phyloP scores from a whole-genome alignment of 1,140 invertebrate genomes.

The Cyclina sinensis region DNA sequence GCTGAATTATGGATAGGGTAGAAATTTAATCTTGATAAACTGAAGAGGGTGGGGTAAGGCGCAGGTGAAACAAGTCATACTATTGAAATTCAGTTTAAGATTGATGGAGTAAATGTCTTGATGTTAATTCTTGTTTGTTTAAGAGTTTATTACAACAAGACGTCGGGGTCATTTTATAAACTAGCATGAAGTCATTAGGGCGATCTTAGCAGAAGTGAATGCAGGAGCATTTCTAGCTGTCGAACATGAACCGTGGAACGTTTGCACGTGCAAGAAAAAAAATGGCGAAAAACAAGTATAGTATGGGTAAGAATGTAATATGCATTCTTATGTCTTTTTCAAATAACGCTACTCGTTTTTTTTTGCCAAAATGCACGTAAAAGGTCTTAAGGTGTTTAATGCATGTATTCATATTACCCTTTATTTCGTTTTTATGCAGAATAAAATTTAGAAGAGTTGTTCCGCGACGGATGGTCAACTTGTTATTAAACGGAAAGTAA shows the following conservation, averaged over 20 bases:
- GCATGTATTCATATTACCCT: too few species aligned
- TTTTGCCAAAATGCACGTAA: too few species aligned
- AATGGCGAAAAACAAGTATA: too few species aligned
- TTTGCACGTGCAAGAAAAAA: not conserved
- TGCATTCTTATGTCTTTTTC: too few species aligned
- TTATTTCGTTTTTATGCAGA: too few species aligned
- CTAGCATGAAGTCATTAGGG: constrained; percentile 34
- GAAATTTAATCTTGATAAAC: constrained; percentile 68
- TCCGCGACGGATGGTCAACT: too few species aligned
- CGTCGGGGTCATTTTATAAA: constrained; percentile 22
- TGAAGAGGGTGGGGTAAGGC: constrained; percentile 62
- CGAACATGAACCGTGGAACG: not conserved
- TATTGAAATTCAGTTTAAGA: constrained; percentile 44
- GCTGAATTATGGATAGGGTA: constrained; percentile 58
- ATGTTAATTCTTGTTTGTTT: constrained; percentile 65
- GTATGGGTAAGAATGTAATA: too few species aligned
- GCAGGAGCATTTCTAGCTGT: too few species aligned
- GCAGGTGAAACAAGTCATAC: constrained; percentile 49
- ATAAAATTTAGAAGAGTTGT: too few species aligned
- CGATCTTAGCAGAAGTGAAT: not conserved
- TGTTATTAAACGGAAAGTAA: too few species aligned
- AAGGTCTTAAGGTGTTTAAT: too few species aligned
- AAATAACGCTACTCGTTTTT: too few species aligned
- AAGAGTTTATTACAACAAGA: constrained; percentile 39
- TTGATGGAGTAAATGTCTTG: constrained; percentile 49